Evolutionary conservation across 2,888 invertebrate species (phyloP).

Genomic region (Aspidiotus destructor): DNA sequence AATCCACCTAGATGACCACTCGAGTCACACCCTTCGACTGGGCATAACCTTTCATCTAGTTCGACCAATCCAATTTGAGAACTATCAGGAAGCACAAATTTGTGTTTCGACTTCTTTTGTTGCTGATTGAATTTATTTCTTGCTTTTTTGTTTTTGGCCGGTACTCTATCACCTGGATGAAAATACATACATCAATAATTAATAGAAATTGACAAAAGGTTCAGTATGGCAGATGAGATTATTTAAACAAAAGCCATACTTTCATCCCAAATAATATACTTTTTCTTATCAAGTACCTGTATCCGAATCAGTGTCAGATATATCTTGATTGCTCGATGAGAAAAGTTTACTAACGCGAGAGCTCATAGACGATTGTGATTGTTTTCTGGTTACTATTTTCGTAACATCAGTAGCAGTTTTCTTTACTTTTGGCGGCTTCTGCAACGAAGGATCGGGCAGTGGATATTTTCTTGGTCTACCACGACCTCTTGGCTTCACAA

Average conservation of each 20-base stretch:
- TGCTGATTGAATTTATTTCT: conserved; percentile 38
- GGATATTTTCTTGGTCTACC: conserved; percentile 35
- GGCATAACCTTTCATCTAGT: conserved; percentile 62
- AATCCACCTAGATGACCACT: conserved; percentile 76
- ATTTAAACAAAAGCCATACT: neutral
- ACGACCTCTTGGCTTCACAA: conserved; percentile 33
- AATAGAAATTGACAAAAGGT: neutral
- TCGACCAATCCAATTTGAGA: conserved; percentile 27
- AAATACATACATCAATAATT: conserved; percentile 6
- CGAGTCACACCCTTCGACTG: conserved; percentile 76
- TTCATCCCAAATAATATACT: no score
- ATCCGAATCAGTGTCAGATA: conserved; percentile 39
- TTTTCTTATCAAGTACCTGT: conserved; percentile 35
- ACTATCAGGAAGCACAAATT: conserved; percentile 26
- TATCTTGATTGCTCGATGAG: conserved; percentile 34
- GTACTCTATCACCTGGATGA: conserved; percentile 43
- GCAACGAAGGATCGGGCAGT: conserved; percentile 29
- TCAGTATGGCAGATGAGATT: neutral
- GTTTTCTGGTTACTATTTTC: conserved; percentile 31
- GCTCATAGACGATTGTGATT: conserved; percentile 17
- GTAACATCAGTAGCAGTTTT: conserved; percentile 28
- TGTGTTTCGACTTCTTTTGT: conserved; percentile 35
- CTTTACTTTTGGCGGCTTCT: conserved; percentile 27
- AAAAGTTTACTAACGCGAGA: conserved; percentile 34
- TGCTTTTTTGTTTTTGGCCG: conserved; percentile 46